Percentiles rank a stretch among this genome's conserved stretches.
phyloP scores from a whole-genome alignment of 2,888 invertebrate species.

The Deilephila porcellus region DNA sequence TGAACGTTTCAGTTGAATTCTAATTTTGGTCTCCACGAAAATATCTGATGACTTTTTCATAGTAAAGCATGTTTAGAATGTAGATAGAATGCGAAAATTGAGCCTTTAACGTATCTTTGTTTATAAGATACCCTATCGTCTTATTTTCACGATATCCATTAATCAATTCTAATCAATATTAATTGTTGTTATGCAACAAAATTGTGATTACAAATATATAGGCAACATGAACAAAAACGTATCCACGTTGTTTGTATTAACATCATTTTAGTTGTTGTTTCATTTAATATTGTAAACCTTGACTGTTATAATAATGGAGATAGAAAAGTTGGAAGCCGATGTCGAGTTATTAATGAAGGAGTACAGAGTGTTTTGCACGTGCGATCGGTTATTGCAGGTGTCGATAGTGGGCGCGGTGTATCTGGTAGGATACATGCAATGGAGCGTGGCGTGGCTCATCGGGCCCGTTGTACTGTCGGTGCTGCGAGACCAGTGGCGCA shows the following conservation, averaged over 20 bases:
- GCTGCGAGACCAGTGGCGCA: conserved; percentile 91
- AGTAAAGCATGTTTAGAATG: too few species aligned
- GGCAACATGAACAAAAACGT: background rate
- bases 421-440: conserved; percentile 92
- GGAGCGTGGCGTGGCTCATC: conserved; percentile 95
- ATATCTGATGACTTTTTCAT: too few species aligned
- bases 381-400: conserved; percentile 70
- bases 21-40: too few species aligned
- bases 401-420: conserved; percentile 91
- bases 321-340: background rate
- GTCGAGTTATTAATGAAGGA: background rate
- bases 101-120: too few species aligned
- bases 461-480: conserved; percentile 91
- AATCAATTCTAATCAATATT: background rate
- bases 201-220: background rate
- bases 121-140: background rate
- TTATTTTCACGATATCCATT: background rate
- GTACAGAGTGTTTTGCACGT: conserved; percentile 32
- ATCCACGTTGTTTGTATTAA: background rate
- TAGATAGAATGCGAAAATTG: too few species aligned
- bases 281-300: background rate
- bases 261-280: background rate
- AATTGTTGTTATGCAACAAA: background rate
- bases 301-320: background rate
- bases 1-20: too few species aligned